Evolutionary conservation across 1,140 invertebrate species (phyloP), one percentile per base, ranked within the genome.

Genomic region (Meloidogyne hapla): DNA sequence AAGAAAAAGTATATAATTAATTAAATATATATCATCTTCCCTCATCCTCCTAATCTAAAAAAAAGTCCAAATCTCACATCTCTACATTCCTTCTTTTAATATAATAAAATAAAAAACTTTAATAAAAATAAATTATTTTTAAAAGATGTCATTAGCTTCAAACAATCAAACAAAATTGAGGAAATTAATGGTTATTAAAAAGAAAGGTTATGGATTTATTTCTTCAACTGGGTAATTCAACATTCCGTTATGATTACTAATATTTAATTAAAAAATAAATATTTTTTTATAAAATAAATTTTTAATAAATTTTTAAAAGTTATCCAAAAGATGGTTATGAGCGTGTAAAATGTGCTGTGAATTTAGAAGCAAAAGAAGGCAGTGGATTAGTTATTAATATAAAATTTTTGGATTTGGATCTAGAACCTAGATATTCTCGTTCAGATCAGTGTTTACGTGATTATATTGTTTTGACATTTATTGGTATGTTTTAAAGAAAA

Each of bases 401-500:
- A 10, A 63, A 48, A 2, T 79, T 82, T 63, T 25, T 84, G 13
- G 83, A 84, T 25, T 71, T 82, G 56, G 81, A 82, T 72, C 48
- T 82, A 28, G 78, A 72, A 21, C 76, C 74, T 10, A 10, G 6
- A 28, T 82, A 69, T 69, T 74, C 74, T 42, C 26, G 64, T 23
- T 83, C 80, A 23, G 61, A 61, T 9, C 81, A 82, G 45, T 82
- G 81, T 38, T 70, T 82, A 12, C 56, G 82, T 13, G 81, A 82
- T 69, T 82, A 82, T 56, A 23, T 81, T 69, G 5, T 77, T 15
- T 28, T 80, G 9, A 80, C 68, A 18, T 68, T 76, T 23, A 77
- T 67, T 28, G 76, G 74, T 77, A n/a, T 56, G 5, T 56, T 56
- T 56, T 8, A 1, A 1, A 42, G 13, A 13, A 56, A n/a, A 56